Base-by-base conservation (phyloP, 2,888 invertebrate genomes). In the Philhelius pedissequus region DNA sequence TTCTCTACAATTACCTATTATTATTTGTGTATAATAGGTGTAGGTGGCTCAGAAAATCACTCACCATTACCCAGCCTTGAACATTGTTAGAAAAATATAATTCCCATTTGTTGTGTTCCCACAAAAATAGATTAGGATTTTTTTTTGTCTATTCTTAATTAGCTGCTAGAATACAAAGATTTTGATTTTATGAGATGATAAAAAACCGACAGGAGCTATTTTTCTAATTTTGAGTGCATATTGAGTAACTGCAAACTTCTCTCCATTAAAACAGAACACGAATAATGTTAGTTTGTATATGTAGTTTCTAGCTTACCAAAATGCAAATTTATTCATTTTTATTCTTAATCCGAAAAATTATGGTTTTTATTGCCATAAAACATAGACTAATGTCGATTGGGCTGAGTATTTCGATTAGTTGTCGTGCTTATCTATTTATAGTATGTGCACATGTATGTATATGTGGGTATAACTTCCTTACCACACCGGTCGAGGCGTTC, bases 341-440 rank as follows among this genome's bases (percentile, higher is more conserved):
- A 68, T 78, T 40, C 45, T 68, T 54, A 76, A 68, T 73, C 35
- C 66, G 45, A 2, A 82, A 79, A 80, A 73, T 69, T 83, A 78
- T 74, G 62, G 69, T 83, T 82, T 77, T 83, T 74, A 78, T 83
- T 78, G 83, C 83, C 83, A 74, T 79, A 78, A 78, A 70, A 83
- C 70, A 83, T 83, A 9, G 74, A 64, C 74, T 64, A 56, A 58
- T 74, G 83, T 74, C 78, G 78, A 78, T 69, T 74, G 68, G 50
- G 83, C 54, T 78, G 66, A 82, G 73, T 73, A 60, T 77, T 78
- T 78, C 82, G 82, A 82, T 82, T 78, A 82, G 77, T 78, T 15
- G 69, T 27, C 52, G 69, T 64, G 62, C 64, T 48, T 62, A 74
- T 64, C 74, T 64, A 4, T 9, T 43, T 27, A n/a, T 30, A n/a